Conservation (phyloP, 2,888 invertebrate genomes). For the Erpobdella octoculata region DNA sequence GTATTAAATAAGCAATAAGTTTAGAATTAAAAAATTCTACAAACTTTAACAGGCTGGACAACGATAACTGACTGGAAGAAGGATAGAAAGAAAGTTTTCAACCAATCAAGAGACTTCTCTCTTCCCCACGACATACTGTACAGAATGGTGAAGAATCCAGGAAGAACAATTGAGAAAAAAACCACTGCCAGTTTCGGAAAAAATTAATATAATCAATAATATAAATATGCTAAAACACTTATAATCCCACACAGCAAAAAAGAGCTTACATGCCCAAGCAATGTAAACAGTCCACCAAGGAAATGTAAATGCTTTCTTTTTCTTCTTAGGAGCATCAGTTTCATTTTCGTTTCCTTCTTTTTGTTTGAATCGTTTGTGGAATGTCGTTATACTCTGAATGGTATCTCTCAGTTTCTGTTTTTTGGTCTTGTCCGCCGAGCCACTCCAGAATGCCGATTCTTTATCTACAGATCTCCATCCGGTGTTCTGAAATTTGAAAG, state of each 20-base stretch:
- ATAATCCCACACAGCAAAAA: background rate
- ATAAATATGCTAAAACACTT: too few relatives aligned
- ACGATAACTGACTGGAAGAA: slow-evolving; percentile 52
- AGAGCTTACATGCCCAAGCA: slow-evolving; percentile 48
- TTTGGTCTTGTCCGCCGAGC: slow-evolving; percentile 35
- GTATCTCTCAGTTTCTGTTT: slow-evolving; percentile 45
- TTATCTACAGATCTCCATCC: slow-evolving; percentile 45
- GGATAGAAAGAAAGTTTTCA: slow-evolving; percentile 49
- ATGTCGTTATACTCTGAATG: slow-evolving; percentile 41
- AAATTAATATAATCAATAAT: too few relatives aligned
- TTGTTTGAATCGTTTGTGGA: background rate
- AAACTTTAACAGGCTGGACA: slow-evolving; percentile 51
- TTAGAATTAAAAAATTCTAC: background rate
- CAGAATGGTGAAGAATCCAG: slow-evolving; percentile 51
- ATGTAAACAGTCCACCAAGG: slow-evolving; percentile 51
- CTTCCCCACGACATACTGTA: slow-evolving; percentile 52
- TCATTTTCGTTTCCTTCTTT: slow-evolving; percentile 39
- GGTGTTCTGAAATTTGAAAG: slow-evolving; percentile 39
- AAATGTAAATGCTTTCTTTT: slow-evolving; percentile 47
- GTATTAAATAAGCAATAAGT: too few relatives aligned
- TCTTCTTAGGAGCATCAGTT: slow-evolving; percentile 37
- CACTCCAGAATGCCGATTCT: slow-evolving; percentile 37
- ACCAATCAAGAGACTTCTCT: slow-evolving; percentile 50
- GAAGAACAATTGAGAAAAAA: slow-evolving; percentile 44
- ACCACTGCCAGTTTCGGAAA: slow-evolving; percentile 46